A percentile compares a stretch with the other conserved stretches of the same genome.
phyloP scores from a whole-genome alignment of 2,113 vertebrate species.

The Poecilia latipinna region DNA sequence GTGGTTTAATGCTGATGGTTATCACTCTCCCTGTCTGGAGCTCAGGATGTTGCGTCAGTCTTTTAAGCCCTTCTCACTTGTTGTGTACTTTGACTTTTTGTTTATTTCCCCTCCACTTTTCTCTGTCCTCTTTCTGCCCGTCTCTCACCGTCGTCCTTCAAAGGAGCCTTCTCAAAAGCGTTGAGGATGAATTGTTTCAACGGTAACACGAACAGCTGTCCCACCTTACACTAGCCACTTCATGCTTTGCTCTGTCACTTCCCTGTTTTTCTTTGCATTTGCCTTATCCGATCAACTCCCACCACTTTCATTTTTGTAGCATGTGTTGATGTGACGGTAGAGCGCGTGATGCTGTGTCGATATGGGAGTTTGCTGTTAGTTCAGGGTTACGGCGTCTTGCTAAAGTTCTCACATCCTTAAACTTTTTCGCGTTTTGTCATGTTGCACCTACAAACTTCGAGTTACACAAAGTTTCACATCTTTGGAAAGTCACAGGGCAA shows the following conservation, averaged over 20 bases:
- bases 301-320: slow-evolving; percentile 2
- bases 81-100: slow-evolving; percentile 60
- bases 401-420: background rate
- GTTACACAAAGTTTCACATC: background rate
- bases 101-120: slow-evolving; percentile 22
- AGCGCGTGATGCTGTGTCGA: background rate
- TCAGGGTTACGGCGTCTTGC: background rate
- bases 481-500: background rate
- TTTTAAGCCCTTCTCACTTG: slow-evolving; percentile 40
- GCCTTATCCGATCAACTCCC: background rate
- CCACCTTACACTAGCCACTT: slow-evolving; percentile 24
- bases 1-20: slow-evolving; percentile 8
- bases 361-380: too few relatives aligned
- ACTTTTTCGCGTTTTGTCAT: too few relatives aligned
- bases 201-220: slow-evolving; percentile 79
- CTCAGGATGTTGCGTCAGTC: slow-evolving; percentile 30
- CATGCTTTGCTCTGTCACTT: slow-evolving; percentile 8
- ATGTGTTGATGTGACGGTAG: slow-evolving; percentile 23
- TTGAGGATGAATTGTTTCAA: slow-evolving; percentile 86
- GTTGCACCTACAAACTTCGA: background rate
- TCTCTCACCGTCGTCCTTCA: slow-evolving; percentile 38
- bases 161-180: slow-evolving; percentile 85
- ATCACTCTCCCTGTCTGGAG: slow-evolving; percentile 15
- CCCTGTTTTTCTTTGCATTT: background rate
- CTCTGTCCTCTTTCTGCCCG: slow-evolving; percentile 38